Conservation (phyloP, 2,888 invertebrate species). For the Caenorhabditis imperialis region DNA sequence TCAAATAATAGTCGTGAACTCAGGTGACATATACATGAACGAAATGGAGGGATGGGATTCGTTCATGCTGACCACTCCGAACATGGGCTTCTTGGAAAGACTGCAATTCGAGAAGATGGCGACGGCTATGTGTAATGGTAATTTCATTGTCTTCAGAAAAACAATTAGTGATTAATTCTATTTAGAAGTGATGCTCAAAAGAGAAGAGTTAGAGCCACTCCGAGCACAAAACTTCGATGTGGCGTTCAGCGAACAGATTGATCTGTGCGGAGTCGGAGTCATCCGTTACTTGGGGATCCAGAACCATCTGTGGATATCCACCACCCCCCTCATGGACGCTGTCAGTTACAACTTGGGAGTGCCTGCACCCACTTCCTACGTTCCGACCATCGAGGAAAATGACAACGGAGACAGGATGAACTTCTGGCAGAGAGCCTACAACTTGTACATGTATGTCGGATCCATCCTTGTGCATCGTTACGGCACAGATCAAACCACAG, state of each 20-base stretch:
- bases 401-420: conserved; percentile 70
- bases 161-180: not conserved
- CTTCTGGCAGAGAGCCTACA: conserved; percentile 67
- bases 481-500: conserved; percentile 62
- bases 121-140: conserved; percentile 62
- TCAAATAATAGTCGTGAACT: no score
- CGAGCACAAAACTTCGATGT: conserved; percentile 68
- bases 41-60: conserved; percentile 54
- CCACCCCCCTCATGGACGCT: conserved; percentile 73
- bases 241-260: conserved; percentile 72
- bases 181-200: conserved; percentile 64
- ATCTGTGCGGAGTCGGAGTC: conserved; percentile 70
- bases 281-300: conserved; percentile 68
- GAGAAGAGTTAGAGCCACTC: conserved; percentile 66
- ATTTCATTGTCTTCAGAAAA: not conserved
- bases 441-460: conserved; percentile 69
- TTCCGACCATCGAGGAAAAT: conserved; percentile 72
- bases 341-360: conserved; percentile 71
- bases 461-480: conserved; percentile 61
- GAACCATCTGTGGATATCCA: conserved; percentile 72
- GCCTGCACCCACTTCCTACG: conserved; percentile 69
- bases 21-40: conserved; percentile 41
- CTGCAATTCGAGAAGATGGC: conserved; percentile 57
- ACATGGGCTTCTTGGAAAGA: conserved; percentile 57
- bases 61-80: conserved; percentile 22